Evolutionary conservation across 2,797 vertebrate genomes (phyloP).

Genomic region (Hydrolagus colliei): DNA sequence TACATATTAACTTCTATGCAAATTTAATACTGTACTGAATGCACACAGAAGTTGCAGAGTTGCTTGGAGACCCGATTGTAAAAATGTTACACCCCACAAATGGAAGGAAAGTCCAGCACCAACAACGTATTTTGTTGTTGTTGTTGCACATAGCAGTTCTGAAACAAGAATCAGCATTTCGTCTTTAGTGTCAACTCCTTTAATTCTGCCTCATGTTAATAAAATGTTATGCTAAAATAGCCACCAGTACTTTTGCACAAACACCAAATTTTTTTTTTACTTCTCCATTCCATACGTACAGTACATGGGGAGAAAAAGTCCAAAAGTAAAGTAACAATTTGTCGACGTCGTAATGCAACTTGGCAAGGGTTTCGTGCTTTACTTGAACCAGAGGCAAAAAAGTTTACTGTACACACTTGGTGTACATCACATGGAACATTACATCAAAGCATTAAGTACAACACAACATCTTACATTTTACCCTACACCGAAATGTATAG

Average conservation of each 20-base stretch:
- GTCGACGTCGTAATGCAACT: conserved; percentile 59
- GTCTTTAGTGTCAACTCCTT: conserved; percentile 11
- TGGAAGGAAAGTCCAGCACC: neutral
- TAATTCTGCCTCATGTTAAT: conserved; percentile 23
- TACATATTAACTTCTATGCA: neutral
- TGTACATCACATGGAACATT: conserved; percentile 32
- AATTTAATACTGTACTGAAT: neutral
- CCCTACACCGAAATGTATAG: conserved; percentile 30
- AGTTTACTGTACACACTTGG: conserved; percentile 42
- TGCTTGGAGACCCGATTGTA: neutral
- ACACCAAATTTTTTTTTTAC: conserved; percentile 25
- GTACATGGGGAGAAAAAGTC: conserved; percentile 75
- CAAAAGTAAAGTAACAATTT: conserved; percentile 63
- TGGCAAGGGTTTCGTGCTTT: conserved; percentile 55
- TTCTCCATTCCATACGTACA: conserved; percentile 49
- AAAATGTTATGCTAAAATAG: conserved; percentile 32
- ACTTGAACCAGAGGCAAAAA: conserved; percentile 55
- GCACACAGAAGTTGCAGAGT: neutral
- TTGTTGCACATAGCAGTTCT: neutral
- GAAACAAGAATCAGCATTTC: neutral
- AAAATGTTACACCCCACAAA: neutral
- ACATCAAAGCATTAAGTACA: conserved; percentile 33
- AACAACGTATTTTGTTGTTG: neutral
- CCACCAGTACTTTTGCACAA: conserved; percentile 32
- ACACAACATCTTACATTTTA: conserved; percentile 32